Conservation (phyloP, 2,797 vertebrate genomes). For the Dicrostonyx torquatus region DNA sequence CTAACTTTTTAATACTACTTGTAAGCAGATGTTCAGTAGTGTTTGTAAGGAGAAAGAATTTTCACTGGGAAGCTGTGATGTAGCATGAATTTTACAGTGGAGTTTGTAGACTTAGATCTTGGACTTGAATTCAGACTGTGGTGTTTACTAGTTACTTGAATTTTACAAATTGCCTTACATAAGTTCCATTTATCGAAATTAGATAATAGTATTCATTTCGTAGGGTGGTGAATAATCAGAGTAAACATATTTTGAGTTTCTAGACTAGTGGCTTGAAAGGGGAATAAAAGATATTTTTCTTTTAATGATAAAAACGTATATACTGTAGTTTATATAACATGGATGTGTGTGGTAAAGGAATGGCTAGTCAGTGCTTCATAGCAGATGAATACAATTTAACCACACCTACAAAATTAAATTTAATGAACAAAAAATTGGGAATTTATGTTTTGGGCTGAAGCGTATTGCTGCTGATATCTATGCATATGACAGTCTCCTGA, state of each 20-base stretch:
- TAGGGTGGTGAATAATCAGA: background rate
- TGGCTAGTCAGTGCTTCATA: background rate
- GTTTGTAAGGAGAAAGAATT: slow-evolving; percentile 16
- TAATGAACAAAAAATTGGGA: slow-evolving; percentile 2
- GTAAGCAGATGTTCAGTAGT: background rate
- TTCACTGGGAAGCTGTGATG: background rate
- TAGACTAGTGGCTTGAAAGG: background rate
- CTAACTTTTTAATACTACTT: background rate
- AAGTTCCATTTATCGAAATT: slow-evolving; percentile 1
- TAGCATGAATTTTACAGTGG: background rate
- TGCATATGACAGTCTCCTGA: background rate
- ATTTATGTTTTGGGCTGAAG: background rate
- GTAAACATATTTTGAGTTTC: background rate
- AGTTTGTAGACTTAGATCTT: background rate
- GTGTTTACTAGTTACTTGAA: background rate
- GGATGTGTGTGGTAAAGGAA: background rate
- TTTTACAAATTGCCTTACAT: background rate
- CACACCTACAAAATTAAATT: slow-evolving; percentile 12
- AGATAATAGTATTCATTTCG: slow-evolving; percentile 9
- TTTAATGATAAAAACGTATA: background rate
- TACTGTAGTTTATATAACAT: slow-evolving; percentile 15
- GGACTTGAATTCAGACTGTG: background rate
- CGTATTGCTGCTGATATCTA: background rate
- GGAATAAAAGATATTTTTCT: background rate
- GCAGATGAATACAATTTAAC: background rate